A percentile compares a stretch with the other conserved stretches of the same genome.
Evolutionary conservation across 2,113 vertebrate genomes (phyloP).

Genomic region (Aldabrachelys gigantea): DNA sequence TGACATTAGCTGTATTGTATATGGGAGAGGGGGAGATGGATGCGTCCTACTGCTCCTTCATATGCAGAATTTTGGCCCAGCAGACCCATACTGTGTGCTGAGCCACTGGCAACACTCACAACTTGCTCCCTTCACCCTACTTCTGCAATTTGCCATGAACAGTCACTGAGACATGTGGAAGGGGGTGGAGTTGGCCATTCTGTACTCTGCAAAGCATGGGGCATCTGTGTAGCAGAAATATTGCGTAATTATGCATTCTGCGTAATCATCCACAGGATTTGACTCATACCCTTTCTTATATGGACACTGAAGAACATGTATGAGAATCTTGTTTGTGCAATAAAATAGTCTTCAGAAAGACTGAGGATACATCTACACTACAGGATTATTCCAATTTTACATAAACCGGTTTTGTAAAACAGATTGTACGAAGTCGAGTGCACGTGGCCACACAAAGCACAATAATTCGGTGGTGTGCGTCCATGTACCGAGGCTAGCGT

Average conservation of each 20-base stretch:
- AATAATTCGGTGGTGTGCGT: too few relatives aligned
- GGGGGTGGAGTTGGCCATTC: background rate
- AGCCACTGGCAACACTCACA: background rate
- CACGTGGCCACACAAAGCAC: too few relatives aligned
- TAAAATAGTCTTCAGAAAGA: background rate
- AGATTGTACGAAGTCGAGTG: too few relatives aligned
- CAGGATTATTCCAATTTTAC: too few relatives aligned
- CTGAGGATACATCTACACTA: too few relatives aligned
- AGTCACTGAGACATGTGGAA: background rate
- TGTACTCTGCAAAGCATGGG: background rate
- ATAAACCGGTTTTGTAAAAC: too few relatives aligned
- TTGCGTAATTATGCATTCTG: background rate
- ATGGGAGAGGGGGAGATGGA: background rate
- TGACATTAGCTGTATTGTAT: background rate
- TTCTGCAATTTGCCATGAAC: too few relatives aligned
- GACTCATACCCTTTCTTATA: background rate
- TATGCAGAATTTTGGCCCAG: background rate
- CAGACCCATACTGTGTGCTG: background rate
- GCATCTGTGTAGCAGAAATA: background rate
- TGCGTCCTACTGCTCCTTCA: background rate
- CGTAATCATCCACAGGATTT: background rate
- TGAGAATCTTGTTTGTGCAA: background rate
- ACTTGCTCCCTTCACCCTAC: background rate
- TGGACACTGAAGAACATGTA: accelerated
- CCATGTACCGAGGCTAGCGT: too few relatives aligned